Evolutionary conservation across 1,140 invertebrate genomes (phyloP).

Genomic region (Trachelipus rathkii): DNA sequence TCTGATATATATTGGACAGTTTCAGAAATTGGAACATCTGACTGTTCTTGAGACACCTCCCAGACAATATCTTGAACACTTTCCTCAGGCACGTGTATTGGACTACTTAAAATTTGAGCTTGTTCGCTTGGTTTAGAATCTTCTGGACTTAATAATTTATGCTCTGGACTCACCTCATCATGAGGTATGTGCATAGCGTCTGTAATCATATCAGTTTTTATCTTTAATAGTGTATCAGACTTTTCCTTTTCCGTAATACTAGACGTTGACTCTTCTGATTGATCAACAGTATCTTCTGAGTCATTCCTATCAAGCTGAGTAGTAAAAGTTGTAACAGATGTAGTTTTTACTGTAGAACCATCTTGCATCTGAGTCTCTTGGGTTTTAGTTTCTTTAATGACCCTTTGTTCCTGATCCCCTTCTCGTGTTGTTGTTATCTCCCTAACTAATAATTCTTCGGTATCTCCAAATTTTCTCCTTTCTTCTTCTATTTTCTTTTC

Average conservation of each 20-base stretch:
- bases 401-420: conserved; percentile 40
- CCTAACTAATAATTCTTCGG: conserved; percentile 40
- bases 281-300: conserved; percentile 19
- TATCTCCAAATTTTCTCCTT: conserved; percentile 36
- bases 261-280: not conserved
- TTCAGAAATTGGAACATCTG: conserved; percentile 47
- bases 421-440: conserved; percentile 41
- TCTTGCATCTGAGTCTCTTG: conserved; percentile 43
- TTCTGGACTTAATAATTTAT: conserved; percentile 42
- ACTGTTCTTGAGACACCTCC: conserved; percentile 43
- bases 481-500: conserved; percentile 38
- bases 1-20: conserved; percentile 49
- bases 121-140: conserved; percentile 27
- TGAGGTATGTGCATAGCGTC: conserved; percentile 39
- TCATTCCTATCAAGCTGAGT: conserved; percentile 41
- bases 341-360: conserved; percentile 43
- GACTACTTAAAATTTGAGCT: conserved; percentile 33
- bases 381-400: conserved; percentile 44
- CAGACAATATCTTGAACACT: conserved; percentile 42
- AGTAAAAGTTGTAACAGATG: conserved; percentile 44
- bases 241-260: conserved; percentile 34
- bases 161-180: conserved; percentile 45
- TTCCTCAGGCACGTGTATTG: conserved; percentile 41
- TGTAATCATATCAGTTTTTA: conserved; percentile 46
- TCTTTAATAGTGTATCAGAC: conserved; percentile 43